Percentiles rank a stretch among this genome's conserved stretches.
Conservation (phyloP, 1,140 invertebrate genomes). For the Leptoteleia sp. region DNA sequence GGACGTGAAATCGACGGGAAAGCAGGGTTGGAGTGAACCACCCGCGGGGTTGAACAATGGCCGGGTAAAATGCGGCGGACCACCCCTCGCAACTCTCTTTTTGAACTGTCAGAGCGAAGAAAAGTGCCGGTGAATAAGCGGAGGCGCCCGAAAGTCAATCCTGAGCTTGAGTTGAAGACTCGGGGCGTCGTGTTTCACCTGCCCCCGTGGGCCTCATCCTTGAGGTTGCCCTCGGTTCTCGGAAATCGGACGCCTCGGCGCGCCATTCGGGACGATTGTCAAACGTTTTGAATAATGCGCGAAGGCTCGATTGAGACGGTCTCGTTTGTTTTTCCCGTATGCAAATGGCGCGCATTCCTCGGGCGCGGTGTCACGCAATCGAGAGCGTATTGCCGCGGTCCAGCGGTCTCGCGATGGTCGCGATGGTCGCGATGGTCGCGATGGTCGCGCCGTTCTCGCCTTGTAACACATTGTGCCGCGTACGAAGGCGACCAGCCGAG, state of each 20-base stretch:
- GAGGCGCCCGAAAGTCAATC: slow-evolving; percentile 70
- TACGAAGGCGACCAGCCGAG: slow-evolving; percentile 52
- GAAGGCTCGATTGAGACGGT: slow-evolving; percentile 1
- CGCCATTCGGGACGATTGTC: slow-evolving; percentile 17
- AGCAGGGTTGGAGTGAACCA: slow-evolving; percentile 69
- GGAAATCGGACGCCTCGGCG: slow-evolving; percentile 23
- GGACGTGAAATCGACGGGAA: slow-evolving; percentile 53
- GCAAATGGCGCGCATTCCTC: slow-evolving; percentile 44
- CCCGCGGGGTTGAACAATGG: slow-evolving; percentile 77
- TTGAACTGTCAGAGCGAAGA: slow-evolving; percentile 62
- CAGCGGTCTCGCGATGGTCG: slow-evolving; percentile 33
- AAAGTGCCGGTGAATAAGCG: slow-evolving; percentile 35
- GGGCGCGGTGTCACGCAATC: slow-evolving; percentile 25
- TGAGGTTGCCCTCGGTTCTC: slow-evolving; percentile 67
- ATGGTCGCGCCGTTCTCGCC: slow-evolving; percentile 14
- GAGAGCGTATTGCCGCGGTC: slow-evolving; percentile 33
- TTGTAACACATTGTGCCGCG: slow-evolving; percentile 56
- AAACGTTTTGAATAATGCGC: slow-evolving; percentile 49
- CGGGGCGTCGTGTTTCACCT: slow-evolving; percentile 68
- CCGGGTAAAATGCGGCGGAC: slow-evolving; percentile 74
- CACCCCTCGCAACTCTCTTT: slow-evolving; percentile 75
- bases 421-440: slow-evolving; percentile 47
- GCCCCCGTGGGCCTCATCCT: slow-evolving; percentile 59
- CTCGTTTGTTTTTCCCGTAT: slow-evolving; percentile 43
- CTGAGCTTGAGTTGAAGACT: slow-evolving; percentile 72